phyloP scores from a whole-genome alignment of 2,797 vertebrate genomes.

The Podargus strigoides region DNA sequence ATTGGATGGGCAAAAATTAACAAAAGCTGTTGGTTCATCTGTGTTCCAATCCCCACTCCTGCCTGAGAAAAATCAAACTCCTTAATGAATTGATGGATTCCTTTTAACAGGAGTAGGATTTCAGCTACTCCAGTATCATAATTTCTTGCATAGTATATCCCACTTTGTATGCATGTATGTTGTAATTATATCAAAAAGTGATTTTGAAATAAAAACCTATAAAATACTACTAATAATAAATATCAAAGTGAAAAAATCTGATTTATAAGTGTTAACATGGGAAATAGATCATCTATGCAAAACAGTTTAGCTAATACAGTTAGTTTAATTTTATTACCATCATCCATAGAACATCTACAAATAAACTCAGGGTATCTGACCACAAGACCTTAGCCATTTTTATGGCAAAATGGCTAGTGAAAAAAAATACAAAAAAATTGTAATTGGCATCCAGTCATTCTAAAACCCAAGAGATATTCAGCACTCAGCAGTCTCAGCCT shows the following conservation, averaged over 20 bases:
- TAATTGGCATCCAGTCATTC: background rate
- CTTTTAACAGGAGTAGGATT: background rate
- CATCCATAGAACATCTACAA: background rate
- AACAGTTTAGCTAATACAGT: background rate
- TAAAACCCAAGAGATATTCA: background rate
- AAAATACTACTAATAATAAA: background rate
- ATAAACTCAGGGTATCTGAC: background rate
- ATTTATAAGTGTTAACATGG: background rate
- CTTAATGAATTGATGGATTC: background rate
- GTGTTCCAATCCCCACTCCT: fast-evolving
- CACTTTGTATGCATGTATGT: background rate
- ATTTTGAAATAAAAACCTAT: background rate
- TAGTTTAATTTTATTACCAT: background rate
- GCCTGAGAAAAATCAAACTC: background rate
- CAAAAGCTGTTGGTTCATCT: fast-evolving
- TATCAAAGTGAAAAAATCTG: background rate
- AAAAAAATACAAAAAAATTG: background rate
- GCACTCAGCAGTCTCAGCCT: background rate
- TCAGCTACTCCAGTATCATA: background rate
- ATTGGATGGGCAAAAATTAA: background rate
- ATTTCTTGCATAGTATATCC: background rate
- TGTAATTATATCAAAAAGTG: background rate
- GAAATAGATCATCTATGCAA: background rate
- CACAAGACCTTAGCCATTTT: background rate
- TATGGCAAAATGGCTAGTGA: fast-evolving